These are phyloP conservation scores for Ganaspis sp. DNA, from an alignment of 1,140 invertebrate genomes.

Conservation along the genomic window DNA sequence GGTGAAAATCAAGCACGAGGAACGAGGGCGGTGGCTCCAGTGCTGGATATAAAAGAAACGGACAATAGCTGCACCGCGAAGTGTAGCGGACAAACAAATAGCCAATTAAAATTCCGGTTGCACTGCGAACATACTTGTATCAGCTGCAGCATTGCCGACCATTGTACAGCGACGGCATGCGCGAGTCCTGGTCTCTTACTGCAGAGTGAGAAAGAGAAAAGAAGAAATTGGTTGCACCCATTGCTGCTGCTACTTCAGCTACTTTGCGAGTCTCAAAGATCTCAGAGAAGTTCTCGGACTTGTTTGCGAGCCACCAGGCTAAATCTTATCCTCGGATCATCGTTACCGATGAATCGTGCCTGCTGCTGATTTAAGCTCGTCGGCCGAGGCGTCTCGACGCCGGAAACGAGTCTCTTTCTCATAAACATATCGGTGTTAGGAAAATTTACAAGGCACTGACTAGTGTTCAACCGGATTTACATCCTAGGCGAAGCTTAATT, in stretches of 20 bases:
- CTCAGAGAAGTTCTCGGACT: conserved; percentile 32
- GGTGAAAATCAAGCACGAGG: conserved; percentile 60
- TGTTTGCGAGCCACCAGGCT: conserved; percentile 54
- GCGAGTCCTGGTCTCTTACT: conserved; percentile 50
- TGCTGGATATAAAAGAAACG: conserved; percentile 53
- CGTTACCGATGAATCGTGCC: conserved; percentile 53
- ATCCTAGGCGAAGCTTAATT: background rate
- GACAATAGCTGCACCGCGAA: conserved; percentile 68
- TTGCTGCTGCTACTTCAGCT: conserved; percentile 50
- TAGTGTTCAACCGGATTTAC: background rate
- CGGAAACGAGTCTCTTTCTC: background rate
- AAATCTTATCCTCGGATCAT: conserved; percentile 47
- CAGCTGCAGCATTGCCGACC: conserved; percentile 68
- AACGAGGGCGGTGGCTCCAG: conserved; percentile 57
- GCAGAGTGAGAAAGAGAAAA: conserved; percentile 42
- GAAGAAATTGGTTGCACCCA: conserved; percentile 59
- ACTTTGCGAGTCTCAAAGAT: conserved; percentile 3
- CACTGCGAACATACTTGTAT: conserved; percentile 72
- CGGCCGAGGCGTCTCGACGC: background rate
- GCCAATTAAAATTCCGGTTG: conserved; percentile 73
- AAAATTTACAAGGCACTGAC: background rate
- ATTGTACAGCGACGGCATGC: conserved; percentile 68
- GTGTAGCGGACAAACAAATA: conserved; percentile 72
- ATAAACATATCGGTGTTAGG: background rate
- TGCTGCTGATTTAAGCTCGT: conserved; percentile 4